A percentile compares a stretch with the other conserved stretches of the same genome.
These are phyloP conservation scores for Carassius auratus DNA, from an alignment of 2,113 vertebrate genomes.

Conservation along the genomic window DNA sequence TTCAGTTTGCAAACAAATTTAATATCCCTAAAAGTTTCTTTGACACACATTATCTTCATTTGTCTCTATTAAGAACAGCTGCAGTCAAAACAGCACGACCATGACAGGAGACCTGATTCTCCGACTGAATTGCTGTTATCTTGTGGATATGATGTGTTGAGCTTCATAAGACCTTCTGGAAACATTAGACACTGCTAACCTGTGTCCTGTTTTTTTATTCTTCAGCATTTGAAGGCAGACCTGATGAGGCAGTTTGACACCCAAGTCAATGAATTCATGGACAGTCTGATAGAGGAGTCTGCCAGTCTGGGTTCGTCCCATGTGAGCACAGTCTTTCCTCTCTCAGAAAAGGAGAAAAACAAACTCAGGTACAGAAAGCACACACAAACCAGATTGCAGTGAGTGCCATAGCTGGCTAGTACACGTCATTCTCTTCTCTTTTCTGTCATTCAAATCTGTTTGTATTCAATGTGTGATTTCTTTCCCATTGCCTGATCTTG, in stretches of 20 bases:
- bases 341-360: constrained; percentile 78
- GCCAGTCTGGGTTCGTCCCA: constrained; percentile 77
- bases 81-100: not conserved
- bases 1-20: not conserved
- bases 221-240: constrained; percentile 84
- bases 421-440: not conserved
- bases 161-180: not conserved
- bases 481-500: not conserved
- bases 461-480: not conserved
- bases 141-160: not conserved
- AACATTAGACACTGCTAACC: not conserved
- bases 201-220: not conserved
- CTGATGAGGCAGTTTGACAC: constrained; percentile 89
- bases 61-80: not conserved
- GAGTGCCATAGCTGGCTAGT: not conserved
- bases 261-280: constrained; percentile 89
- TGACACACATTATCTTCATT: not conserved
- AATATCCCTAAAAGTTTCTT: not conserved
- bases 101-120: not conserved
- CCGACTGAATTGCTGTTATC: not conserved
- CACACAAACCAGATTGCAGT: not conserved
- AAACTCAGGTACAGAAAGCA: constrained; percentile 78
- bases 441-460: not conserved
- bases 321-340: constrained; percentile 72
- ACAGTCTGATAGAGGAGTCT: constrained; percentile 87